These are phyloP conservation scores for Istiophorus platypterus DNA, from an alignment of 2,113 vertebrate species.

Conservation along the genomic window DNA sequence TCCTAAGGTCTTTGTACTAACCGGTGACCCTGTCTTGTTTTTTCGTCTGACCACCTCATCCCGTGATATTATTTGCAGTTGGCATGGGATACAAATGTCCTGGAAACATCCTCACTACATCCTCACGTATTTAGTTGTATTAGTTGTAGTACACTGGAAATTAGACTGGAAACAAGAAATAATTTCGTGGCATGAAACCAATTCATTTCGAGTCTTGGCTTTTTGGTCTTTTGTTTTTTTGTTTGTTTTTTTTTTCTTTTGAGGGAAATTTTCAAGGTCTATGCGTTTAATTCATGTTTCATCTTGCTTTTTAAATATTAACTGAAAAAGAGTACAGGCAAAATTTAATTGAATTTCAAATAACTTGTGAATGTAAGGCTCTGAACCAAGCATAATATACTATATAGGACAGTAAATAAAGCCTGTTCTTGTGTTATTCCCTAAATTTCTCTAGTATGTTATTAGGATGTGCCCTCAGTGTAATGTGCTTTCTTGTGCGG, in stretches of 20 bases:
- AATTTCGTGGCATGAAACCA: not conserved
- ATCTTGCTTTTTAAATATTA: not conserved
- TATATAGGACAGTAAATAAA: not conserved
- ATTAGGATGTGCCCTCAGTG: no score
- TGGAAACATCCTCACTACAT: not conserved
- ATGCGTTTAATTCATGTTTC: not conserved
- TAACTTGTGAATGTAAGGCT: not conserved
- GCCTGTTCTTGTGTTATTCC: not conserved
- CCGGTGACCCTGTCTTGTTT: not conserved
- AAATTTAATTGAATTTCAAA: not conserved
- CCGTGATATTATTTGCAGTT: not conserved
- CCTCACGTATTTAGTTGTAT: no score
- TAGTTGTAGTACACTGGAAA: not conserved
- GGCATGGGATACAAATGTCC: not conserved
- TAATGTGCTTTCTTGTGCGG: not conserved
- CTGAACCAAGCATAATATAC: not conserved
- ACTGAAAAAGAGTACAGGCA: not conserved
- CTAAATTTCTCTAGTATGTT: not conserved
- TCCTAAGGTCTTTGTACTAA: not conserved
- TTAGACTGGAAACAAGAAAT: conserved; percentile 3
- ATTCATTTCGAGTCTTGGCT: not conserved
- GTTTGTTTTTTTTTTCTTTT: no score
- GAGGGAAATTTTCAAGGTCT: not conserved
- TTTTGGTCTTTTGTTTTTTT: no score
- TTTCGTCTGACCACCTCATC: not conserved